Conservation (phyloP, 1,140 invertebrate genomes). For the Caenorhabditis inopinata region DNA sequence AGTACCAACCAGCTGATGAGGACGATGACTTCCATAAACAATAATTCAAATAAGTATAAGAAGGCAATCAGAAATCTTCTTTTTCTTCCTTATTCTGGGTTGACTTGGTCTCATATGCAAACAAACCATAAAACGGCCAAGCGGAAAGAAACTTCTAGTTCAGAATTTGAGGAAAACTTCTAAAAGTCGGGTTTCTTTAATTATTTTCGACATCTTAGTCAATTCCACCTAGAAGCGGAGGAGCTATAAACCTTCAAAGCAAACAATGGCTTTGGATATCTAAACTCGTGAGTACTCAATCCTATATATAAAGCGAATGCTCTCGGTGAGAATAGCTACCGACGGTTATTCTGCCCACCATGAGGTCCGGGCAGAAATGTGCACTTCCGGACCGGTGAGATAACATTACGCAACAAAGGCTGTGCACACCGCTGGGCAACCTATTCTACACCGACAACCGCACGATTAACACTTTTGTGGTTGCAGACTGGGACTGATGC, state of each 20-base stretch:
- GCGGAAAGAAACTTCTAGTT: slow-evolving; percentile 28
- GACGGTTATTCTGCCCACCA: neutral
- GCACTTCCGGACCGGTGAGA: slow-evolving; percentile 22
- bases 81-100: neutral
- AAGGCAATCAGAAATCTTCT: neutral
- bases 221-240: neutral
- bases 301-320: too few relatives aligned
- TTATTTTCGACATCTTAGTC: neutral
- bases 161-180: slow-evolving; percentile 17
- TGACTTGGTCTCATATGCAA: slow-evolving; percentile 17
- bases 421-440: neutral
- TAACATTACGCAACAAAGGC: slow-evolving; percentile 29
- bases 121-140: slow-evolving; percentile 3
- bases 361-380: slow-evolving; percentile 21
- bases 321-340: too few relatives aligned
- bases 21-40: slow-evolving; percentile 2
- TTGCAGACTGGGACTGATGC: neutral
- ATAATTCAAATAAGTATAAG: slow-evolving; percentile 8
- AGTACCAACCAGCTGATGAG: neutral
- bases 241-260: neutral
- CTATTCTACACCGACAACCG: neutral
- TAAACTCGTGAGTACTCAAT: neutral
- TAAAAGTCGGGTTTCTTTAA: neutral
- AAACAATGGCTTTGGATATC: neutral
- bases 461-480: slow-evolving; percentile 31